Evolutionary conservation across 2,797 vertebrate species (phyloP), one percentile per base, ranked within the genome.

Genomic region (Decapterus maruadsi): DNA sequence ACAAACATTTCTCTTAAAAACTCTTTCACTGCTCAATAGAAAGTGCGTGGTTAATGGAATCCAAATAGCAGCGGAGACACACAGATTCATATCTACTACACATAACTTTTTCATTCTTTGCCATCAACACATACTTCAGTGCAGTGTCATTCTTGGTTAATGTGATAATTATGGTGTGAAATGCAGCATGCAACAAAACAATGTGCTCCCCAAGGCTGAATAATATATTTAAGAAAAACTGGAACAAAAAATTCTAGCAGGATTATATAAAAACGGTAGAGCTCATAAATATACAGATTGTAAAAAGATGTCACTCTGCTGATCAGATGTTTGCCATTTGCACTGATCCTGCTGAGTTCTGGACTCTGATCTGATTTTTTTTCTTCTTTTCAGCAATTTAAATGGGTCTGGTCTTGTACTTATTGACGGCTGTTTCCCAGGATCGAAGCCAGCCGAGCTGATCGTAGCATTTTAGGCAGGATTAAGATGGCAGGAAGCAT

Each of bases 1-100:
- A 93, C 88, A 91, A 90, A 92, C 88, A 90, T 81, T 68, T 81
- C 80, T 89, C 85, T 82, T 86, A 84, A 92, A 91, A 87, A 26
- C 53, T 5, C 46, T 83, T 88, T 88, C 56, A 71, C 80, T 77
- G 84, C 80, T 73, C 55, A 7, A 38, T 51, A 85, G 57, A 77
- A 73, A 72, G 77, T 50, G 77, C 13, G 11, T 16, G 53, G 43
- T 68, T 79, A 62, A 45, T 46, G 68, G 57, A 76, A 58, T 51
- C 63, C 54, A 77, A 79, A 75, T 22, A 75, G 45, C 54, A 59
- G 58, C 0, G 56, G 67, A 79, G 80, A 81, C 72, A 19, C 60
- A 6, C 7, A 80, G 70, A 85, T 84, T 71, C 77, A 66, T 43
- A 89, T 80, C 78, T 50, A 8, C 78, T 50, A 8, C 36, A 42